Conservation (phyloP, 1,140 invertebrate species). For the Drosophila cardini region DNA sequence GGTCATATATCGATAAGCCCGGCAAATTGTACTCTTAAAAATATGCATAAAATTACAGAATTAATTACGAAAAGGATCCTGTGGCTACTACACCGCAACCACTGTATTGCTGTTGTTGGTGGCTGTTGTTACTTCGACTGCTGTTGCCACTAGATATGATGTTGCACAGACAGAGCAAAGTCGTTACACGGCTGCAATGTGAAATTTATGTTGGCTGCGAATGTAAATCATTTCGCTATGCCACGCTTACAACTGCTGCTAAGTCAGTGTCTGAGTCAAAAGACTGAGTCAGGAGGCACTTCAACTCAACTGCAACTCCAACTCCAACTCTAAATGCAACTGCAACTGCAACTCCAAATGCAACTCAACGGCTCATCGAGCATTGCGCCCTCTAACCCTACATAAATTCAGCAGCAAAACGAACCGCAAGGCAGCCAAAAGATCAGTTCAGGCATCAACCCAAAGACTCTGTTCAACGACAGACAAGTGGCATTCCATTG, state of each 20-base stretch:
- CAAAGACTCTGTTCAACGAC: conserved; percentile 37
- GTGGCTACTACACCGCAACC: conserved; percentile 20
- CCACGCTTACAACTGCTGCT: conserved; percentile 67
- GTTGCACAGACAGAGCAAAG: conserved; percentile 32
- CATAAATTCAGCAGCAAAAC: conserved; percentile 75
- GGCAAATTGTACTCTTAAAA: conserved; percentile 38
- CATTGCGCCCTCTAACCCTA: conserved; percentile 81
- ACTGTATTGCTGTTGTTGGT: conserved; percentile 25
- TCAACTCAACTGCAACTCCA: conserved; percentile 17
- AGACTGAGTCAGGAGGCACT: conserved; percentile 9
- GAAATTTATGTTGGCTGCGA: conserved; percentile 65
- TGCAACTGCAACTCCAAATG: conserved; percentile 41
- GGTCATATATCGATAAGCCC: conserved; percentile 51
- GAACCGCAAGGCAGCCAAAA: conserved; percentile 34
- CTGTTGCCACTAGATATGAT: not conserved
- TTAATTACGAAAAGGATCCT: conserved; percentile 40
- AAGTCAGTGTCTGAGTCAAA: conserved; percentile 6
- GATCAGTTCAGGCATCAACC: conserved; percentile 42
- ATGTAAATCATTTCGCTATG: conserved; percentile 84
- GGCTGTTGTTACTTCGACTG: not conserved
- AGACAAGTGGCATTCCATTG: conserved; percentile 84
- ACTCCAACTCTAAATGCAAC: conserved; percentile 25
- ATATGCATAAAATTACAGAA: conserved; percentile 62
- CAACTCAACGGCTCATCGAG: conserved; percentile 68
- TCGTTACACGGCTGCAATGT: conserved; percentile 68